phyloP scores from a whole-genome alignment of 2,888 invertebrate species.

The Tipula lateralis region DNA sequence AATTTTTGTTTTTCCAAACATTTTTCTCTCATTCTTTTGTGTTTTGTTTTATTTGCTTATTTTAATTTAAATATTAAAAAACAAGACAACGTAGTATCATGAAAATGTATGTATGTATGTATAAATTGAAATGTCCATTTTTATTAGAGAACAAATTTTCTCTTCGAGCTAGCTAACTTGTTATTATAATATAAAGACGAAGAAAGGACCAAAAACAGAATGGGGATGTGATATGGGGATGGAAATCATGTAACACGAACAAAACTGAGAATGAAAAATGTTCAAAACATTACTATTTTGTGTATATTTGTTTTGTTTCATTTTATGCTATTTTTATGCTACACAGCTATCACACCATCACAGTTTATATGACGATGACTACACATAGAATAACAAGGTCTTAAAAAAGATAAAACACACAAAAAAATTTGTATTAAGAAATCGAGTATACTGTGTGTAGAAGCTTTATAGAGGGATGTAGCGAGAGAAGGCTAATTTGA shows the following conservation, averaged over 20 bases:
- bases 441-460: not conserved
- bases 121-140: conserved; percentile 4
- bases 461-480: not conserved
- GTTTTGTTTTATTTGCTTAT: not conserved
- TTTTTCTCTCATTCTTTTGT: not conserved
- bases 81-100: conserved; percentile 1
- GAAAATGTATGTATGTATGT: not conserved
- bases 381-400: not conserved
- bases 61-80: conserved; percentile 24
- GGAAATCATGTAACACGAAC: not conserved
- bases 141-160: conserved; percentile 1
- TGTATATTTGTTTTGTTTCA: not conserved
- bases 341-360: not conserved
- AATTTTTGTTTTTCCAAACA: not conserved
- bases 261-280: not conserved
- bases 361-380: not conserved
- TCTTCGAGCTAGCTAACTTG: not conserved
- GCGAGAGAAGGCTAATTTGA: not conserved
- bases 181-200: not conserved
- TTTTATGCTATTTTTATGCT: not conserved
- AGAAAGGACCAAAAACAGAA: not conserved
- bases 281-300: not conserved
- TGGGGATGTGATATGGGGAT: not conserved
- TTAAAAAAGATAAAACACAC: not conserved
- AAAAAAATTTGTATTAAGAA: not conserved